These are phyloP conservation scores for Melanostoma mellinum DNA, from an alignment of 2,888 invertebrate species.

Conservation along the genomic window DNA sequence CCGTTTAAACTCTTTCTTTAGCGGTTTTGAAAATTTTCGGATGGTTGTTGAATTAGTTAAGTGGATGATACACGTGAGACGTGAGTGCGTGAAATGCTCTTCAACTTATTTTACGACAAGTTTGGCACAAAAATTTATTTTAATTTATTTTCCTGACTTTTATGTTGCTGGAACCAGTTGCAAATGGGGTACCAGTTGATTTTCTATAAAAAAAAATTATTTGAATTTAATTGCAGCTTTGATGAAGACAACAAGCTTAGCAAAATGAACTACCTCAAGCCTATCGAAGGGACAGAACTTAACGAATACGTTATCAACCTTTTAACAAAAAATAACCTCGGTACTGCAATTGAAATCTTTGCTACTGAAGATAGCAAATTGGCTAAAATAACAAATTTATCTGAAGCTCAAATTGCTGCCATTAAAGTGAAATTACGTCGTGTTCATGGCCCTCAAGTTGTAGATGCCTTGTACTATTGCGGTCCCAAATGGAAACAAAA, in stretches of 20 bases:
- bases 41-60: no score
- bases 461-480: constrained; percentile 47
- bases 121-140: no score
- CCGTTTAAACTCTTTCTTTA: no score
- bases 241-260: background rate
- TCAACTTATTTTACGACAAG: no score
- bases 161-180: no score
- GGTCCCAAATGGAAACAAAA: constrained; percentile 23
- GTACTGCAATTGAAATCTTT: constrained; percentile 59
- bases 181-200: no score
- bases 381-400: constrained; percentile 68
- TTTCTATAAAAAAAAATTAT: background rate
- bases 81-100: no score
- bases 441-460: constrained; percentile 51
- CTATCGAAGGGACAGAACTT: constrained; percentile 65
- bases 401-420: constrained; percentile 44
- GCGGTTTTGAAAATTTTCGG: no score
- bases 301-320: constrained; percentile 72
- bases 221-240: background rate
- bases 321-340: constrained; percentile 61
- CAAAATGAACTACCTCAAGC: constrained; percentile 56
- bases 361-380: constrained; percentile 48
- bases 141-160: no score
- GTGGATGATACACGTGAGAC: no score
- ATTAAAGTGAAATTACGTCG: constrained; percentile 56